Evolutionary conservation across 1,140 invertebrate species (phyloP).

Genomic region (Lucilia cuprina): DNA sequence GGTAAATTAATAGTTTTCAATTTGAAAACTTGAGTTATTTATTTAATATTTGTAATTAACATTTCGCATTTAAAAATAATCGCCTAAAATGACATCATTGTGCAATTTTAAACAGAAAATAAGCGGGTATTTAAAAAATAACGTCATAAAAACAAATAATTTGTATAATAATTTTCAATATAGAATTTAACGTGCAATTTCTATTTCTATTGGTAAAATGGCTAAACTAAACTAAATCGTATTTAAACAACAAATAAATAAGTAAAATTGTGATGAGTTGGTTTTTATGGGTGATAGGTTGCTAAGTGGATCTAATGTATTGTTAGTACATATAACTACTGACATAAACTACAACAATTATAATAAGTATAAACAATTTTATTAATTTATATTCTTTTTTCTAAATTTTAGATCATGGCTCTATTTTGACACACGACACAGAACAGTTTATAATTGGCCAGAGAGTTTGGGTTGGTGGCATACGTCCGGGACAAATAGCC

Average conservation of each 20-base stretch:
- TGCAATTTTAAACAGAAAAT: not conserved
- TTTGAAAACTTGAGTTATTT: too few relatives aligned
- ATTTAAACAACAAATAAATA: not conserved
- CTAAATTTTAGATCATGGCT: constrained; percentile 74
- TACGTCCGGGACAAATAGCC: constrained; percentile 93
- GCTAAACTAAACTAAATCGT: not conserved
- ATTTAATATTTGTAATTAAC: too few relatives aligned
- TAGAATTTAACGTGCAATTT: not conserved
- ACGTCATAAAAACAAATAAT: constrained; percentile 20
- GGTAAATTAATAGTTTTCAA: too few relatives aligned
- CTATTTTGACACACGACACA: constrained; percentile 86
- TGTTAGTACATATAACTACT: not conserved
- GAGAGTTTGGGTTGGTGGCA: constrained; percentile 92
- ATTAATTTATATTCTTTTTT: not conserved
- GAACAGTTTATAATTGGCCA: constrained; percentile 97
- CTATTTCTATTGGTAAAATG: not conserved
- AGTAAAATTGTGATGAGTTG: not conserved
- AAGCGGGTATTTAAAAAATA: not conserved
- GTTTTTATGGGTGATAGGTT: too few relatives aligned
- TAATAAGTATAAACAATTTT: not conserved
- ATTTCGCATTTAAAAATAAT: too few relatives aligned
- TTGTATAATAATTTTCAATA: not conserved
- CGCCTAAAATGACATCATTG: not conserved
- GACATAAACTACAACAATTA: not conserved
- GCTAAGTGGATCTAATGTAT: too few relatives aligned